Base-by-base conservation (phyloP, 2,888 invertebrate species). In the Neoscelio sp. region DNA sequence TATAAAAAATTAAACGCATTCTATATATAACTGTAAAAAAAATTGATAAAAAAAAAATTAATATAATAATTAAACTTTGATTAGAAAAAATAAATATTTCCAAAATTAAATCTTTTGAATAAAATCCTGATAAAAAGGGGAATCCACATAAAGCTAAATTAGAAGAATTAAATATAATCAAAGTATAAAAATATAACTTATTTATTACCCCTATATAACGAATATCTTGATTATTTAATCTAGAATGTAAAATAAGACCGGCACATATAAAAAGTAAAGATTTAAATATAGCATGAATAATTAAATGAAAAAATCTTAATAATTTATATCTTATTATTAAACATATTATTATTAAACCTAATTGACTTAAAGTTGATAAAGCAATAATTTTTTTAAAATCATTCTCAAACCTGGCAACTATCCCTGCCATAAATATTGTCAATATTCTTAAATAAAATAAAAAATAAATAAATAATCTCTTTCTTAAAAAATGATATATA, bases 301-400 rank as follows among this genome's bases (percentile, higher is more conserved):
- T 90, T 87, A 95, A 90, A 93, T 95, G 95, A 92, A 94, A 94
- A 92, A 94, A 94, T 83, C 93, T 92, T 85, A 95, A 91, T 75
- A 92, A 89, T 80, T 87, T 85, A 75, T 92, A 90, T 0, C 93
- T 92, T 84, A 94, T 89, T 0, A 92, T 92, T 89, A 95, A 91
- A 91, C 92, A 92, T 90, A 93, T 92, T 89, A 95, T 93, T 92
- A 95, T 95, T 88, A 95, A 92, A 0, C 95, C 95, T 87, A 95
- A 91, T 87, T 95, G 95, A 0, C 95, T 95, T 90, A 95, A 92
- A 82, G 95, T 95, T 0, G 95, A 95, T 86, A 94, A 91, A 87
- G 95, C 95, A 94, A 95, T 94, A 93, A 95, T 94, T 91, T 95
- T 95, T 90, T 95, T 95, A 87, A 94, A 92, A 91, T 95, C 95